These are phyloP conservation scores for Ophthalmolycus amberensis DNA, from an alignment of 2,113 vertebrate genomes.

Conservation along the genomic window DNA sequence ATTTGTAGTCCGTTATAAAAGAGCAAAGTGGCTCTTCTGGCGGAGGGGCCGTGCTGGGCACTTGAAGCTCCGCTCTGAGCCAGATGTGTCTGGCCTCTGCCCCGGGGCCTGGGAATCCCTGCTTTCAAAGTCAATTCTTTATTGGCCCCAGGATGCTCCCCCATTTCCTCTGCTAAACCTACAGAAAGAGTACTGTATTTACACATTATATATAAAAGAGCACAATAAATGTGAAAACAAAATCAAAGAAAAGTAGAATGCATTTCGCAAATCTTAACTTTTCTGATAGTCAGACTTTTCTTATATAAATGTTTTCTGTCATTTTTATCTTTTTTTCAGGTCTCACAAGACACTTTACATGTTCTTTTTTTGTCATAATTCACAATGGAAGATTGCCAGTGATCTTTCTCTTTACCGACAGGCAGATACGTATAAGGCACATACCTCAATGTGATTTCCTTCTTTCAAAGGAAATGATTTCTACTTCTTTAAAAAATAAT, in stretches of 20 bases:
- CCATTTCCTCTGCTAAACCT: constrained; percentile 87
- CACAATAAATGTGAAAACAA: constrained; percentile 82
- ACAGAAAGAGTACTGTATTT: constrained; percentile 92
- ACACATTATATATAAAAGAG: constrained; percentile 84
- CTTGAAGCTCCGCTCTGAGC: constrained; percentile 80
- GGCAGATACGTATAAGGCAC: constrained; percentile 94
- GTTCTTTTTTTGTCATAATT: constrained; percentile 76
- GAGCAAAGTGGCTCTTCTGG: constrained; percentile 91
- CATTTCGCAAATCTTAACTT: constrained; percentile 74
- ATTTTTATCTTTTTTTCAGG: constrained; percentile 81
- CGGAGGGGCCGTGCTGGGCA: constrained; percentile 83
- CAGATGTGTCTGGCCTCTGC: constrained; percentile 81
- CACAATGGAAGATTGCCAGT: constrained; percentile 87
- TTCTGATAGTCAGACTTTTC: constrained; percentile 72
- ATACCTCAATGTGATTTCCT: constrained; percentile 84
- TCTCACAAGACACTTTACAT: constrained; percentile 78
- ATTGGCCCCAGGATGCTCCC: constrained; percentile 82
- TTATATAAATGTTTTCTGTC: constrained; percentile 78
- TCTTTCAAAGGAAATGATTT: constrained; percentile 75
- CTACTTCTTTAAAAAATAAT: constrained; percentile 68
- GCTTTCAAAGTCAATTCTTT: constrained; percentile 83
- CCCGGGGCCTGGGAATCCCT: constrained; percentile 81
- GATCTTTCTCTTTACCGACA: constrained; percentile 83
- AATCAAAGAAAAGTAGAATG: constrained; percentile 80
- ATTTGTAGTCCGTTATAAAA: constrained; percentile 95